Evolutionary conservation across 1,140 invertebrate species (phyloP), one percentile per base, ranked within the genome.

Genomic region (Listronotus oregonensis): DNA sequence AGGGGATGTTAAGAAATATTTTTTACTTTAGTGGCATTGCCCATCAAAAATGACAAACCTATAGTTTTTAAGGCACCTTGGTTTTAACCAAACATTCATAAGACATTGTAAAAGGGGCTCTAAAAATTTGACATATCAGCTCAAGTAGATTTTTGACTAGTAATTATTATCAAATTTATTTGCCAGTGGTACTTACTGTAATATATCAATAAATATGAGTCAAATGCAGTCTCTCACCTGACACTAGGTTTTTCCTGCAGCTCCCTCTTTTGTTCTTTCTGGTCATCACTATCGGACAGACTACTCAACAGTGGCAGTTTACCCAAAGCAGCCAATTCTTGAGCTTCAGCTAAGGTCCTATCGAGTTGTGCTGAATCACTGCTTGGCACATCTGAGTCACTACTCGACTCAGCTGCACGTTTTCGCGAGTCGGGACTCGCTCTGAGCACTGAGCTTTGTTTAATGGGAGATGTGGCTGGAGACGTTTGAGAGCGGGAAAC

Each of bases 351-450:
- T 12, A 84, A 71, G 58, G 76, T 78, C 59, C 80, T 78, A 6
- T 83, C 71, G 65, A 82, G 77, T 70, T 81, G 80, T 3, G 75
- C 74, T 3, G 78, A 78, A 68, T 82, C 80, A 52, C 80, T 78
- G 47, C 75, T 77, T 17, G 17, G 50, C 14, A 49, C 64, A 49
- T 82, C 80, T 0, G 81, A 76, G 67, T 79, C 78, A 52, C 56
- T 18, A 8, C 47, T 43, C 4, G 15, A 10, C n/a, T 31, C 11
- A 49, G 59, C 6, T 46, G 7, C 4, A 50, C 57, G 63, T 39
- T 73, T 67, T 7, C 58, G 34, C 34, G 59, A 58, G 32, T 71
- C 69, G 1, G 64, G 66, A 65, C 67, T 69, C 9, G 56, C 47
- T 15, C 60, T 39, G 17, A 54, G 58, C 14, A 58, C 47, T 4